A percentile compares a stretch with the other conserved stretches of the same genome.
Evolutionary conservation across 2,797 vertebrate genomes (phyloP).

Genomic region (Diglossa cyanea): DNA sequence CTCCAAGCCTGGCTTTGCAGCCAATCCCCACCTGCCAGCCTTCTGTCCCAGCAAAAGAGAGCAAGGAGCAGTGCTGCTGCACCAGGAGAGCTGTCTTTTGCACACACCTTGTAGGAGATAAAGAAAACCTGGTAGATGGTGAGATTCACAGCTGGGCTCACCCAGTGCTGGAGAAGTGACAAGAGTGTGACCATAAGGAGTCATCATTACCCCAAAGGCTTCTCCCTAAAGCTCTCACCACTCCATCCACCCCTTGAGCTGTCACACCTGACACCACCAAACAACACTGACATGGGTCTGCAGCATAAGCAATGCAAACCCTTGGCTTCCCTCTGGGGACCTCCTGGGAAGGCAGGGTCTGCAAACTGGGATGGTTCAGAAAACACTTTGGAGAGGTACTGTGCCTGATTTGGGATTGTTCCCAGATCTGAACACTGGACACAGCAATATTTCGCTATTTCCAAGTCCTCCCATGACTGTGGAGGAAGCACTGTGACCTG

Average conservation of each 20-base stretch:
- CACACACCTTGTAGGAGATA: neutral
- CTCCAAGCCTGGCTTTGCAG: neutral
- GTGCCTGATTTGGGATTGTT: neutral
- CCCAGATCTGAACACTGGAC: neutral
- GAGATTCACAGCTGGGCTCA: neutral
- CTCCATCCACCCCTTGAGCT: neutral
- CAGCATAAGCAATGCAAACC: neutral
- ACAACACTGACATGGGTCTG: rapidly evolving
- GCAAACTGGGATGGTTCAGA: neutral
- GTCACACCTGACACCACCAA: neutral
- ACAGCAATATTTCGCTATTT: neutral
- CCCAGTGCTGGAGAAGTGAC: neutral
- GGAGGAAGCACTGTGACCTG: neutral
- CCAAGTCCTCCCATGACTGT: neutral
- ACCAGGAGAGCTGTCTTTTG: neutral
- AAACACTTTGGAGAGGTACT: neutral
- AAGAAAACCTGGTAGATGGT: rapidly evolving
- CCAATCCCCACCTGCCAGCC: neutral
- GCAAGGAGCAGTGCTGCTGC: neutral
- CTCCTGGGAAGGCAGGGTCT: neutral
- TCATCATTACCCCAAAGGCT: neutral
- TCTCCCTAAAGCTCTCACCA: neutral
- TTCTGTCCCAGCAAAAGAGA: neutral
- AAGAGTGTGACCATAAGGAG: neutral
- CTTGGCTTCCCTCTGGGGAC: neutral